Conservation (phyloP, 1,140 invertebrate genomes). For the Hormaphis cornu region DNA sequence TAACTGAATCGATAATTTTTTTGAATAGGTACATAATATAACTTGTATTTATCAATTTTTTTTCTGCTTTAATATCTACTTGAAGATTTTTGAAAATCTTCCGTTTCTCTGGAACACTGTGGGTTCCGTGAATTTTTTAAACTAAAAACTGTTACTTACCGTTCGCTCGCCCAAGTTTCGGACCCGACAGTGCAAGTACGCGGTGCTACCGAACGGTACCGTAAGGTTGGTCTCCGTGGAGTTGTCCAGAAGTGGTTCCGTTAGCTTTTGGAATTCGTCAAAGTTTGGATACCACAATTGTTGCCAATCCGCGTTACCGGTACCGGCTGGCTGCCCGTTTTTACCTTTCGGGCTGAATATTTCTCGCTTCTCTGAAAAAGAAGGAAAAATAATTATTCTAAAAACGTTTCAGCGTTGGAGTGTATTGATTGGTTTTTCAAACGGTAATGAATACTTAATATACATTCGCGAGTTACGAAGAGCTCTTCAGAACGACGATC, state of each 20-base stretch:
- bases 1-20: no score
- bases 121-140: no score
- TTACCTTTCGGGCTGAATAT: conserved; percentile 33
- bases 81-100: no score
- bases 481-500: no score
- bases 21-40: no score
- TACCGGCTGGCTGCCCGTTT: conserved; percentile 22
- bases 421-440: background rate
- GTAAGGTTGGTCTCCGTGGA: conserved; percentile 67
- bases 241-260: conserved; percentile 47
- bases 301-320: conserved; percentile 37
- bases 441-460: no score
- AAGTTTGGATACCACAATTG: conserved; percentile 44
- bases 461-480: no score
- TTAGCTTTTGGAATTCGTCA: conserved; percentile 41
- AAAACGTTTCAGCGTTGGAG: no score
- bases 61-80: no score
- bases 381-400: no score
- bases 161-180: conserved; percentile 56
- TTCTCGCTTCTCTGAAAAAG: conserved; percentile 39
- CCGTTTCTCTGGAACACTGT: no score
- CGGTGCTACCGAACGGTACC: conserved; percentile 70
- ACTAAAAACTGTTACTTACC: conserved; percentile 42
- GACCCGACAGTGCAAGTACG: conserved; percentile 72
- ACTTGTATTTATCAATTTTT: no score